phyloP scores from a whole-genome alignment of 2,888 invertebrate species.

The Cantharis flavilabris region DNA sequence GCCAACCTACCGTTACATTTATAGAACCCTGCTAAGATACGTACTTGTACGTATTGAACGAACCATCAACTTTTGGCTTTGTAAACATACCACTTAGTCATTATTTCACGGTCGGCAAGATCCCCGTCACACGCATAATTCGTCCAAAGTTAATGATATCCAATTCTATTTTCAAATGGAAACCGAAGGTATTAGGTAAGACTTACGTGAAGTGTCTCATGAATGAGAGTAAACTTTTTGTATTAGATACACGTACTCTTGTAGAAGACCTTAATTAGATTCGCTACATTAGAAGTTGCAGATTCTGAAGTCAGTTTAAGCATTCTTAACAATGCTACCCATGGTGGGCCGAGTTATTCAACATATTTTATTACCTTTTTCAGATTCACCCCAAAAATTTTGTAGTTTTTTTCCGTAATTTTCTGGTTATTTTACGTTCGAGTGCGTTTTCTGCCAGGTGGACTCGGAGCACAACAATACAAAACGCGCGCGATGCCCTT shows the following conservation, averaged over 20 bases:
- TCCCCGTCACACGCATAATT: slow-evolving; percentile 33
- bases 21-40: neutral
- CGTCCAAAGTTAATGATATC: slow-evolving; percentile 31
- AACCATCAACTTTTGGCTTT: slow-evolving; percentile 15
- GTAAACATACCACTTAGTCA: slow-evolving; percentile 33
- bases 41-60: slow-evolving; percentile 9
- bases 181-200: slow-evolving; percentile 20
- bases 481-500: slow-evolving; percentile 48
- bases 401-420: slow-evolving; percentile 47
- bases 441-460: slow-evolving; percentile 48
- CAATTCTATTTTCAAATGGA: slow-evolving; percentile 22
- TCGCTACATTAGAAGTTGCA: slow-evolving; percentile 47
- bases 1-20: slow-evolving; percentile 4
- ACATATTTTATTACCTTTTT: slow-evolving; percentile 49
- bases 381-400: slow-evolving; percentile 44
- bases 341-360: slow-evolving; percentile 41
- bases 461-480: slow-evolving; percentile 36
- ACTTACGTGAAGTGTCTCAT: slow-evolving; percentile 38
- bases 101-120: slow-evolving; percentile 32
- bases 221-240: slow-evolving; percentile 36
- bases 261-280: slow-evolving; percentile 46
- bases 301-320: slow-evolving; percentile 35
- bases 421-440: slow-evolving; percentile 53
- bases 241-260: slow-evolving; percentile 48
- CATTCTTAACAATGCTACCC: slow-evolving; percentile 29